Conservation (phyloP, 2,888 invertebrate genomes). For the Dolichomitus sp. region DNA sequence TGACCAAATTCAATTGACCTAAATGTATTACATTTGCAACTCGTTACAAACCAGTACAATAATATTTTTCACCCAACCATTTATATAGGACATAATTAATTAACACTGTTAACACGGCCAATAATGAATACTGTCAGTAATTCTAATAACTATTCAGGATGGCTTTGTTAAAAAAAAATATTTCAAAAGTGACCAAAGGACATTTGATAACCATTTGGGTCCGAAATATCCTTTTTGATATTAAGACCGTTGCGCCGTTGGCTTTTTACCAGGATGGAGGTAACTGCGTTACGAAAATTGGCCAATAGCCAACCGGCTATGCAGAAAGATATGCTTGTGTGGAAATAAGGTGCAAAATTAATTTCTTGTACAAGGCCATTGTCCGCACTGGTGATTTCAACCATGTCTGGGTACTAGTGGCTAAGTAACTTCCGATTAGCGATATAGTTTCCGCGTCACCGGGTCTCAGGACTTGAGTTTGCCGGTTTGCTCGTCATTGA, state of each 20-base stretch:
- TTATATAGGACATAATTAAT: neutral
- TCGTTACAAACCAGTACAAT: neutral
- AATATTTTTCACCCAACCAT: neutral
- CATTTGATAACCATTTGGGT: constrained; percentile 28
- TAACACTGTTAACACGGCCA: too few relatives aligned
- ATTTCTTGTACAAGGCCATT: constrained; percentile 48
- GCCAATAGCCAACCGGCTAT: constrained; percentile 71
- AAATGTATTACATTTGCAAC: neutral
- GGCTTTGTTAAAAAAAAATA: neutral
- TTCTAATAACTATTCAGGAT: neutral
- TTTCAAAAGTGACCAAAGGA: neutral
- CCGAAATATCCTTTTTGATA: constrained; percentile 55
- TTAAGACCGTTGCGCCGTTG: constrained; percentile 57
- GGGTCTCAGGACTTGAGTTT: neutral
- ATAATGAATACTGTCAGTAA: neutral
- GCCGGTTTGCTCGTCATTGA: constrained; percentile 5
- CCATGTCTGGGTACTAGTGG: constrained; percentile 10
- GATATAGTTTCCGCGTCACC: neutral
- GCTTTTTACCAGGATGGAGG: constrained; percentile 58
- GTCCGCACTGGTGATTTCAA: constrained; percentile 30
- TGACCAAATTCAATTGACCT: neutral
- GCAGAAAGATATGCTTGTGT: constrained; percentile 27
- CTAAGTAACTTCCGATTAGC: constrained; percentile 72
- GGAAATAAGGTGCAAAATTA: constrained; percentile 19
- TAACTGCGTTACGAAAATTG: constrained; percentile 71